phyloP scores from a whole-genome alignment of 2,888 invertebrate species.

The Tetropium fuscum region DNA sequence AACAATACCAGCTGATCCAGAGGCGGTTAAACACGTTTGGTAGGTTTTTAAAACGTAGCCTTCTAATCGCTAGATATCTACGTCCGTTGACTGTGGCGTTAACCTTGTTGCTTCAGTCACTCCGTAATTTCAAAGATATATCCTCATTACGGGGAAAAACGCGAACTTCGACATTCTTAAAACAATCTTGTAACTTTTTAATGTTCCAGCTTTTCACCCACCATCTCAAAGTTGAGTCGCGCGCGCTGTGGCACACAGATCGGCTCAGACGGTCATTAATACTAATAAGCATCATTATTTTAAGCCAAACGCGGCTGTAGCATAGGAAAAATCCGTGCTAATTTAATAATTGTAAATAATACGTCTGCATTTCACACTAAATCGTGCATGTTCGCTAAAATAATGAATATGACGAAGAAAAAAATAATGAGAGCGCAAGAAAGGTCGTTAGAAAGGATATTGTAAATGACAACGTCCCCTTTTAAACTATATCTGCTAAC shows the following conservation, averaged over 20 bases:
- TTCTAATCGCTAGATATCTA: too few species aligned
- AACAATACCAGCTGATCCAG: too few species aligned
- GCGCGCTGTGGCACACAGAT: constrained; percentile 24
- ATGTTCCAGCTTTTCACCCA: constrained; percentile 11
- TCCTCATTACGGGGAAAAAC: not conserved
- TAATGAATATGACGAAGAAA: constrained; percentile 37
- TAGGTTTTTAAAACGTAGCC: too few species aligned
- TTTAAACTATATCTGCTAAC: constrained; percentile 46
- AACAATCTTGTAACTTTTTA: constrained; percentile 7
- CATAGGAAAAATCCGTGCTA: constrained; percentile 20
- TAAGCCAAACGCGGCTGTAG: constrained; percentile 36
- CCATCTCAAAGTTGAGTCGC: constrained; percentile 16
- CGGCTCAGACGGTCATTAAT: constrained; percentile 41
- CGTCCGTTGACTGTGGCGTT: too few species aligned
- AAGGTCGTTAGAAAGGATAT: constrained; percentile 40
- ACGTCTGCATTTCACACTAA: constrained; percentile 31
- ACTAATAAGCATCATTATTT: constrained; percentile 46
- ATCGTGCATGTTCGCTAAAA: constrained; percentile 23
- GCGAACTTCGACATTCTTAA: not conserved
- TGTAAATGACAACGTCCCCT: constrained; percentile 39
- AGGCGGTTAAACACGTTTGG: too few species aligned
- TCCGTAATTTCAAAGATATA: too few species aligned
- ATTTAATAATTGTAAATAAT: constrained; percentile 34
- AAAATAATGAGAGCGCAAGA: constrained; percentile 40
- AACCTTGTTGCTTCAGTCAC: too few species aligned